A percentile compares a stretch with the other conserved stretches of the same genome.
phyloP scores from a whole-genome alignment of 2,113 vertebrate genomes.

The Callipepla californica region DNA sequence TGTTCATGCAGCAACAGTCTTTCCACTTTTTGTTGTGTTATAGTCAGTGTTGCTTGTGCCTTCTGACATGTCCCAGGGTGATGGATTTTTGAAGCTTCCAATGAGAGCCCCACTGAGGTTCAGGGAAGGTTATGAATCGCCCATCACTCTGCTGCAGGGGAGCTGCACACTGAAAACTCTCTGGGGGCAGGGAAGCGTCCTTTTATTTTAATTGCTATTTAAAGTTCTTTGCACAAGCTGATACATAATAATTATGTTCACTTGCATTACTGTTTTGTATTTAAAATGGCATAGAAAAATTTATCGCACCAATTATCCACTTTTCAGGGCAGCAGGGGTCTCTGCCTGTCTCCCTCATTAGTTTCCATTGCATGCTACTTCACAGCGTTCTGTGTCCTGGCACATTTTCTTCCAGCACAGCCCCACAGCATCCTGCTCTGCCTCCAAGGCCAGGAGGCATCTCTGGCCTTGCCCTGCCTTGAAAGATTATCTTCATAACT shows the following conservation, averaged over 20 bases:
- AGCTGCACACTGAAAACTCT: neutral
- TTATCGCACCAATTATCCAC: neutral
- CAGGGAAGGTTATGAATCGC: neutral
- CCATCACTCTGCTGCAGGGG: accelerated
- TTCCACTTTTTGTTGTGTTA: neutral
- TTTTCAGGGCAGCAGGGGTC: neutral
- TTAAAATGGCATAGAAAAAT: neutral
- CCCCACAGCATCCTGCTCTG: neutral
- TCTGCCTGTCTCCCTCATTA: neutral
- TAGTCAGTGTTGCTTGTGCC: neutral
- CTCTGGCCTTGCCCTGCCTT: neutral
- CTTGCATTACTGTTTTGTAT: neutral
- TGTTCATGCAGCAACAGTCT: neutral
- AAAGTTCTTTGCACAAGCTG: neutral
- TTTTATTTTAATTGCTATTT: neutral
- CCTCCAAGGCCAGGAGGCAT: neutral
- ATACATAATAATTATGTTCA: neutral
- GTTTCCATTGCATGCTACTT: neutral
- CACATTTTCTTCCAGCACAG: neutral
- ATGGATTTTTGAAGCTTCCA: neutral
- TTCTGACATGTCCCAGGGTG: neutral
- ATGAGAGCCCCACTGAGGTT: neutral
- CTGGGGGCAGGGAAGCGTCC: neutral
- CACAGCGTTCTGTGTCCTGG: neutral
- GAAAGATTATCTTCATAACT: neutral